phyloP scores from a whole-genome alignment of 2,797 vertebrate genomes.

The Oceanodroma leucorhoa region DNA sequence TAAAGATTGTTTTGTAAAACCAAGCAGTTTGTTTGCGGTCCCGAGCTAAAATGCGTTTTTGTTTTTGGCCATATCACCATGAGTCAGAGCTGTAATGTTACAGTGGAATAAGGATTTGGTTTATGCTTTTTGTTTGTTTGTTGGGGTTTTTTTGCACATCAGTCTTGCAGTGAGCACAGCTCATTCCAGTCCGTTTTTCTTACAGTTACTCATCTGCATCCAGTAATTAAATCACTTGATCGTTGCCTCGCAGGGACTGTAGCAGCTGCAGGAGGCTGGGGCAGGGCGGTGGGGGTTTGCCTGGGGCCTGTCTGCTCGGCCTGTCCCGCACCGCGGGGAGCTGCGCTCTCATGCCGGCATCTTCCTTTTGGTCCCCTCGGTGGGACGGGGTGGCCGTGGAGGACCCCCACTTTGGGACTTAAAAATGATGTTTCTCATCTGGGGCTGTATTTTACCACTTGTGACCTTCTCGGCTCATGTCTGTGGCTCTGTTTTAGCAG shows the following conservation, averaged over 20 bases:
- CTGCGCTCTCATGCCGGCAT: fast-evolving
- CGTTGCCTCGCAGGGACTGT: background rate
- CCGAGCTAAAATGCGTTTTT: background rate
- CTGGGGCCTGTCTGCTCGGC: background rate
- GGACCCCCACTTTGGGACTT: background rate
- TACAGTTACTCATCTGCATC: background rate
- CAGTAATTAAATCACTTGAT: background rate
- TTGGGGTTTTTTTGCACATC: background rate
- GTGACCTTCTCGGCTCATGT: fast-evolving
- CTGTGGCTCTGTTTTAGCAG: background rate
- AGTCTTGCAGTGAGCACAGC: background rate
- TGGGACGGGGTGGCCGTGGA: fast-evolving
- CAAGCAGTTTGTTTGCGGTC: background rate
- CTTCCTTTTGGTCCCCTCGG: background rate
- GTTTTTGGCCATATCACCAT: fast-evolving
- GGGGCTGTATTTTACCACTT: background rate
- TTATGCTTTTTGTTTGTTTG: background rate
- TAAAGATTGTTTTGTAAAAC: background rate
- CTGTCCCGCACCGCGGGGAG: background rate
- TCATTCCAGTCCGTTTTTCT: background rate
- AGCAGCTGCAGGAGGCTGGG: background rate
- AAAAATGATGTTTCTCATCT: fast-evolving
- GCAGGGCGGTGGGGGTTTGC: background rate
- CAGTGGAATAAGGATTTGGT: background rate
- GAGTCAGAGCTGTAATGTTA: background rate